Percentiles rank a stretch among this genome's conserved stretches.
Evolutionary conservation across 2,888 invertebrate species (phyloP).

Genomic region (Trachelus tabidus): DNA sequence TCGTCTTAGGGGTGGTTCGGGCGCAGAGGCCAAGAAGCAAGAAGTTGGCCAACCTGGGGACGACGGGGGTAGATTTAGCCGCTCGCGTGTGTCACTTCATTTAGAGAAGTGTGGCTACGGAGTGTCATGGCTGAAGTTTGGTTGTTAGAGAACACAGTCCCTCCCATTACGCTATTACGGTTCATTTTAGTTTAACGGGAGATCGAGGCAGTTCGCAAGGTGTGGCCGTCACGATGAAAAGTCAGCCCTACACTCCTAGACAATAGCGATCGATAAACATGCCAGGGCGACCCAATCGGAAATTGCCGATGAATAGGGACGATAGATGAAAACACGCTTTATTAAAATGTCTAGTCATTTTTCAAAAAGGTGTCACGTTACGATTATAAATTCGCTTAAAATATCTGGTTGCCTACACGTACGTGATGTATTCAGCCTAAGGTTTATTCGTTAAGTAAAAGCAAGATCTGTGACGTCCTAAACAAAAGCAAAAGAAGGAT

Average conservation of each 20-base stretch:
- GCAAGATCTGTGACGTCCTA: neutral
- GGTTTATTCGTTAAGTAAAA: neutral
- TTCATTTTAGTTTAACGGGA: conserved; percentile 54
- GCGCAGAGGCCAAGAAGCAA: neutral
- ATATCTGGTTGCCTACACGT: neutral
- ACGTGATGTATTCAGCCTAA: neutral
- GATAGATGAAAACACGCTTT: conserved; percentile 44
- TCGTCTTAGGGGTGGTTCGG: neutral
- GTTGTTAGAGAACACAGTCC: conserved; percentile 16
- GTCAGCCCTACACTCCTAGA: conserved; percentile 43
- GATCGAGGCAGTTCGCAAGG: conserved; percentile 47
- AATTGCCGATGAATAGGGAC: conserved; percentile 56
- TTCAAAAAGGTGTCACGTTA: conserved; percentile 1
- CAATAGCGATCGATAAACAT: conserved; percentile 55
- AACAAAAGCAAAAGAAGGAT: neutral
- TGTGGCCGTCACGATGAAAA: conserved; percentile 61
- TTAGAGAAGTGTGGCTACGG: conserved; percentile 43
- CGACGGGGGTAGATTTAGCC: conserved; percentile 29
- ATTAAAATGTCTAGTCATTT: conserved; percentile 51
- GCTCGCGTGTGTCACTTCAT: conserved; percentile 59
- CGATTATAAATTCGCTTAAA: neutral
- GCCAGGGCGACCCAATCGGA: conserved; percentile 58
- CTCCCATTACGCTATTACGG: conserved; percentile 57
- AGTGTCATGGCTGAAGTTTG: conserved; percentile 34
- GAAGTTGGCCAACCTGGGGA: neutral